These are phyloP conservation scores for Peromyscus maniculatus DNA, from an alignment of 2,113 vertebrate genomes.

Conservation along the genomic window DNA sequence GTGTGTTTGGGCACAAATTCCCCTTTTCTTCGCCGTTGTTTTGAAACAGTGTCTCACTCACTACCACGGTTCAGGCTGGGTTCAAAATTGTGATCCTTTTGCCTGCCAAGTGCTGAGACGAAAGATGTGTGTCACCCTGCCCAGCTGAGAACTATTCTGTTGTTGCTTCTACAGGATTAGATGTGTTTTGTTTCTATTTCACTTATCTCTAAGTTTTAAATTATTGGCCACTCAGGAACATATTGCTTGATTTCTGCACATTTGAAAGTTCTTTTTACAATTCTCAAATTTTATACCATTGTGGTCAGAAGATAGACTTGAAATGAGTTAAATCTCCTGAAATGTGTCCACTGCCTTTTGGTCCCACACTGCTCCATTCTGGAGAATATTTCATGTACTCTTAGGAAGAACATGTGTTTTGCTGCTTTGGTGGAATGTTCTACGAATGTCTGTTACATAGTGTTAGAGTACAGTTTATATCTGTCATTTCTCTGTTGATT, in stretches of 20 bases:
- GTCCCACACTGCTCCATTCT: not conserved
- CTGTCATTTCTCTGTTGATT: not conserved
- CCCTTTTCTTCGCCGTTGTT: too few relatives aligned
- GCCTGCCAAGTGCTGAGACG: not conserved
- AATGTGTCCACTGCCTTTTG: not conserved
- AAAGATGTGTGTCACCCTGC: accelerated
- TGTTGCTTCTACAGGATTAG: not conserved
- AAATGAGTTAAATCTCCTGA: too few relatives aligned
- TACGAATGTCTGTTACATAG: not conserved
- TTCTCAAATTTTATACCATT: not conserved
- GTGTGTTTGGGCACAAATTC: not conserved
- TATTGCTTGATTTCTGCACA: not conserved
- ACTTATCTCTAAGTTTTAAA: not conserved
- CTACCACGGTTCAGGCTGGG: not conserved
- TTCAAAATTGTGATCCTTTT: not conserved
- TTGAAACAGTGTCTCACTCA: not conserved
- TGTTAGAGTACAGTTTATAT: not conserved
- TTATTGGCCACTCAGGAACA: not conserved
- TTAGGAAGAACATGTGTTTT: not conserved
- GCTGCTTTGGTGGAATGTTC: not conserved
- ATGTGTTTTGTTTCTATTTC: not conserved
- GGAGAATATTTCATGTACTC: not conserved
- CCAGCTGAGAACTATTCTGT: not conserved
- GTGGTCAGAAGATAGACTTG: not conserved
- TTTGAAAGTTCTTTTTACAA: not conserved